These are phyloP conservation scores for Catocala sponsa DNA, from an alignment of 2,888 invertebrate species.

Conservation along the genomic window DNA sequence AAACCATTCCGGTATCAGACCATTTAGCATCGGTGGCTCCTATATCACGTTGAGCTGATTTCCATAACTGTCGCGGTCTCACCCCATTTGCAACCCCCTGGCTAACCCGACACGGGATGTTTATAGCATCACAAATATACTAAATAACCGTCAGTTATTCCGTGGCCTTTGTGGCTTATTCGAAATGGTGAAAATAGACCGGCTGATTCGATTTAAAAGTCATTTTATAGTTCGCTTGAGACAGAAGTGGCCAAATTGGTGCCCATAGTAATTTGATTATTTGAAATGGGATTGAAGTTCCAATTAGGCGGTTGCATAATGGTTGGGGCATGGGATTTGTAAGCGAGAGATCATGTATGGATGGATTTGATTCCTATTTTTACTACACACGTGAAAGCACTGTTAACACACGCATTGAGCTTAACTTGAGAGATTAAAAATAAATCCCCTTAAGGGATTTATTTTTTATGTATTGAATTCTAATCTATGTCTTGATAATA, in stretches of 20 bases:
- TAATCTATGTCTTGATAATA: no score
- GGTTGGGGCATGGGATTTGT: no score
- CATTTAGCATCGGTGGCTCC: conserved; percentile 15
- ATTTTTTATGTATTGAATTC: no score
- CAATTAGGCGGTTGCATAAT: not conserved
- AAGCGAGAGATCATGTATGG: no score
- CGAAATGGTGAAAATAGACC: conserved; percentile 21
- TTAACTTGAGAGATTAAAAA: no score
- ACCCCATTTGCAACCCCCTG: conserved; percentile 51
- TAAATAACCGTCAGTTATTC: conserved; percentile 18
- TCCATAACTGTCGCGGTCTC: conserved; percentile 53
- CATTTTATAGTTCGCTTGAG: conserved; percentile 34
- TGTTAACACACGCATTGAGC: no score
- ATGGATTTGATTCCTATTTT: no score
- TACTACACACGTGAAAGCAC: no score
- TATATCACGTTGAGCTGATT: conserved; percentile 53
- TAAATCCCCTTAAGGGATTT: no score
- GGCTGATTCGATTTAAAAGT: conserved; percentile 38
- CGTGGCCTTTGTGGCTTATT: conserved; percentile 10
- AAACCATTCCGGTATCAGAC: not conserved
- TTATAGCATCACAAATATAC: conserved; percentile 53
- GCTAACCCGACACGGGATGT: conserved; percentile 59
- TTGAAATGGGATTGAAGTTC: not conserved
- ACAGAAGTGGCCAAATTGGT: conserved; percentile 23
- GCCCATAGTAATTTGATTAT: conserved; percentile 7